Percentiles rank a stretch among this genome's conserved stretches.
phyloP scores from a whole-genome alignment of 92 coral and sea anemone species.

The Siderastrea siderea region DNA sequence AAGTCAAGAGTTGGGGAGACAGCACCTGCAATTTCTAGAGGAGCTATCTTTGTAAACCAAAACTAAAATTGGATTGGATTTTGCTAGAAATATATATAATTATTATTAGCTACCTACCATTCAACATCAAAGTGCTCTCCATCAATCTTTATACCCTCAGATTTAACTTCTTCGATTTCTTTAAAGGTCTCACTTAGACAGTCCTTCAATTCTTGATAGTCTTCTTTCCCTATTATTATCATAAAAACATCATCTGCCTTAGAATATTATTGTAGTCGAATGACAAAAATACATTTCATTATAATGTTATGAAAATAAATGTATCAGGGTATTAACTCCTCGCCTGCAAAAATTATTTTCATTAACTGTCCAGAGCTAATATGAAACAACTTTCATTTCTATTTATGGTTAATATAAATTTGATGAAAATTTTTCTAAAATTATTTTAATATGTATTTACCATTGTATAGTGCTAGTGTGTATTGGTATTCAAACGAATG shows the following conservation, averaged over 20 bases:
- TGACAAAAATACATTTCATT: not conserved
- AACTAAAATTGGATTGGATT: too few species aligned
- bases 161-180: slow-evolving; percentile 31
- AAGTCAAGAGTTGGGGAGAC: too few species aligned
- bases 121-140: slow-evolving; percentile 31
- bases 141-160: slow-evolving; percentile 31
- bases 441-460: not conserved
- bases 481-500: slow-evolving; percentile 44
- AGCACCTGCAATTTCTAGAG: too few species aligned
- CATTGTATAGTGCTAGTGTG: slow-evolving; percentile 32
- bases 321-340: slow-evolving; percentile 1
- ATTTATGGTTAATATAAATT: too few species aligned
- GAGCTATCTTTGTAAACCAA: too few species aligned
- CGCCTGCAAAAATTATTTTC: not conserved
- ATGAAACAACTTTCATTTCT: too few species aligned
- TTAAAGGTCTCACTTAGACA: slow-evolving; percentile 9
- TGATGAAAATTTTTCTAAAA: too few species aligned
- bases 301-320: not conserved
- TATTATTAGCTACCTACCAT: too few species aligned
- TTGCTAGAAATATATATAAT: too few species aligned
- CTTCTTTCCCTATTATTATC: slow-evolving; percentile 39
- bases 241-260: too few species aligned
- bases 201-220: slow-evolving; percentile 26
- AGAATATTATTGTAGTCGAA: too few species aligned
- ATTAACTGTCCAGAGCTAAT: too few species aligned